Evolutionary conservation across 2,113 vertebrate species (phyloP).

Genomic region (Rhabdomys dilectus): DNA sequence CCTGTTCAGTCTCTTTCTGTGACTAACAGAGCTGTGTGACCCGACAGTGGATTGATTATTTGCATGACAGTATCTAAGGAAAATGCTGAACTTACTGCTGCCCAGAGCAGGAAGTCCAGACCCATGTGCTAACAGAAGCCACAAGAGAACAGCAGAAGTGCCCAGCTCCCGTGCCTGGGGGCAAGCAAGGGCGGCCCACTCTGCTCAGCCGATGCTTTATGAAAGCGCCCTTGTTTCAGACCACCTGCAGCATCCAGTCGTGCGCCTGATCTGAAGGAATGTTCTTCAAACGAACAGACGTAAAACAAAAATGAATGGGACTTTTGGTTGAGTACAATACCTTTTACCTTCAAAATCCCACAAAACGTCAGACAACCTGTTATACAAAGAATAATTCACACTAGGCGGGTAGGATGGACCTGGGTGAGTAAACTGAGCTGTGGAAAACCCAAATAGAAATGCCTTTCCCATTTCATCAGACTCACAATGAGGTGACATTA

Average conservation of each 20-base stretch:
- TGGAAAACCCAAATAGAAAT: background rate
- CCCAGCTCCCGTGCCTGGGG: background rate
- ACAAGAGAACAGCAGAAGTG: background rate
- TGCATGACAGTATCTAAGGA: background rate
- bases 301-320: slow-evolving; percentile 26
- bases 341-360: slow-evolving; percentile 25
- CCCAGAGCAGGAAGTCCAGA: background rate
- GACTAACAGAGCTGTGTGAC: background rate
- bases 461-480: slow-evolving; percentile 3
- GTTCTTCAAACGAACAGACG: background rate
- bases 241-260: background rate
- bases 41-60: slow-evolving; percentile 25
- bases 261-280: background rate
- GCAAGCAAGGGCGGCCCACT: background rate
- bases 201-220: background rate
- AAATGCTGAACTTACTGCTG: background rate
- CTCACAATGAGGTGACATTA: slow-evolving; percentile 25
- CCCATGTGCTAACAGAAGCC: background rate
- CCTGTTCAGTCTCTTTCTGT: background rate
- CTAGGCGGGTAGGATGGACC: background rate
- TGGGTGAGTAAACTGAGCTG: slow-evolving; percentile 5
- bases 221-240: background rate
- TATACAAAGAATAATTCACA: slow-evolving; percentile 24
- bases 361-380: background rate
- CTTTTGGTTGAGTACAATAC: background rate